Evolutionary conservation across 2,888 invertebrate genomes (phyloP).

Genomic region (Strigamia maritima): DNA sequence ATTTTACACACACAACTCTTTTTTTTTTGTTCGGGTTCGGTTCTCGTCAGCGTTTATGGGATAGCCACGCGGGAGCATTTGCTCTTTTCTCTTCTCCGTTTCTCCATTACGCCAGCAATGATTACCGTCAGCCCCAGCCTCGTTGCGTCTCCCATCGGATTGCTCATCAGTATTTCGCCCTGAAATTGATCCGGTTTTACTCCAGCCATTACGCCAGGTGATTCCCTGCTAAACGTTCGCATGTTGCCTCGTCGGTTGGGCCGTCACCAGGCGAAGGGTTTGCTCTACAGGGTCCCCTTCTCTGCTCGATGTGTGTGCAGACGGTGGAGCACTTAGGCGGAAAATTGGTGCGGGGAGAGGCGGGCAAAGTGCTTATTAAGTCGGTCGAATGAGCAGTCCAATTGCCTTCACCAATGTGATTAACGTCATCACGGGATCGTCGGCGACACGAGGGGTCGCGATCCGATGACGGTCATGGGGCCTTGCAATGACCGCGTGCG

Average conservation of each 20-base stretch:
- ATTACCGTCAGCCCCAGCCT: constrained; percentile 35
- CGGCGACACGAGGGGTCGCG: constrained; percentile 34
- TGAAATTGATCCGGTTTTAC: constrained; percentile 39
- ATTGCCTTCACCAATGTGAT: constrained; percentile 37
- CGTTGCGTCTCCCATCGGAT: constrained; percentile 34
- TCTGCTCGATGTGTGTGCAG: constrained; percentile 21
- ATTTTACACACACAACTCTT: constrained; percentile 16
- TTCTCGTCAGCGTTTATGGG: constrained; percentile 27
- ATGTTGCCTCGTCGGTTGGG: constrained; percentile 28
- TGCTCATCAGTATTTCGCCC: constrained; percentile 39
- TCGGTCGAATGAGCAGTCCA: constrained; percentile 29
- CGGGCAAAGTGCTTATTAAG: constrained; percentile 39
- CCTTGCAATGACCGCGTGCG: constrained; percentile 28
- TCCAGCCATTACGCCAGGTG: constrained; percentile 37
- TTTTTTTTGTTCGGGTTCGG: not conserved
- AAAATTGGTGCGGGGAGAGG: constrained; percentile 22
- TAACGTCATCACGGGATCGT: constrained; percentile 37
- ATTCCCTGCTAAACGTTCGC: constrained; percentile 17
- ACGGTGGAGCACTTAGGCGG: constrained; percentile 25
- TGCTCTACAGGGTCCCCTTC: constrained; percentile 22
- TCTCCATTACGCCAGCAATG: constrained; percentile 35
- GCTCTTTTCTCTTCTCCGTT: constrained; percentile 31
- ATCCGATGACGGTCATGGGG: constrained; percentile 31
- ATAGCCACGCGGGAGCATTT: constrained; percentile 37
- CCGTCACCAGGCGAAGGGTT: constrained; percentile 26